Conservation (phyloP, 2,113 vertebrate genomes). For the Strix aluco region DNA sequence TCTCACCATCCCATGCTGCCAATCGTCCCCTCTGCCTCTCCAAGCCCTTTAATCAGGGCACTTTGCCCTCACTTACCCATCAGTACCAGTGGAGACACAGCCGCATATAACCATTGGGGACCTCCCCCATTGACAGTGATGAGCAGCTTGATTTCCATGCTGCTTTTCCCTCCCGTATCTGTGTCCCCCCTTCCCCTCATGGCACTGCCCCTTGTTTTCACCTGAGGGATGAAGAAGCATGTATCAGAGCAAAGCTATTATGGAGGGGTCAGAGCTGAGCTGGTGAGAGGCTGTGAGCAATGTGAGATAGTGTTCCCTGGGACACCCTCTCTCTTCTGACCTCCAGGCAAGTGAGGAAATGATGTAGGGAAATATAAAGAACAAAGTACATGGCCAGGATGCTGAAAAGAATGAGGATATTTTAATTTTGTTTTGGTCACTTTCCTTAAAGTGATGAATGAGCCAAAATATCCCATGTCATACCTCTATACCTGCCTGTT, state of each 20-base stretch:
- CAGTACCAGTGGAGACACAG: neutral
- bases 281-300: neutral
- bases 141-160: neutral
- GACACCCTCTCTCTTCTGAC: neutral
- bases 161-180: neutral
- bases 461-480: neutral
- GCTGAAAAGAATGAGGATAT: neutral
- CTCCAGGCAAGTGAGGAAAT: neutral
- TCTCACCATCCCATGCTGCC: fast-evolving
- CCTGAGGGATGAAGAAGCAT: neutral
- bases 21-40: neutral
- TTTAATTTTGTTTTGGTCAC: neutral
- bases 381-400: neutral
- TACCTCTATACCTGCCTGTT: neutral
- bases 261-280: neutral
- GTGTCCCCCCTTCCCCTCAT: neutral
- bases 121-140: neutral
- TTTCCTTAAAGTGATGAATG: neutral
- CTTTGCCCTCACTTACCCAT: neutral
- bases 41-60: neutral
- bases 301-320: neutral
- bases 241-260: neutral
- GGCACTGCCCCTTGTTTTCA: neutral
- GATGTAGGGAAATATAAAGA: neutral
- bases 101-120: fast-evolving